phyloP scores from a whole-genome alignment of 2,888 invertebrate genomes.

The Volucella inflata region DNA sequence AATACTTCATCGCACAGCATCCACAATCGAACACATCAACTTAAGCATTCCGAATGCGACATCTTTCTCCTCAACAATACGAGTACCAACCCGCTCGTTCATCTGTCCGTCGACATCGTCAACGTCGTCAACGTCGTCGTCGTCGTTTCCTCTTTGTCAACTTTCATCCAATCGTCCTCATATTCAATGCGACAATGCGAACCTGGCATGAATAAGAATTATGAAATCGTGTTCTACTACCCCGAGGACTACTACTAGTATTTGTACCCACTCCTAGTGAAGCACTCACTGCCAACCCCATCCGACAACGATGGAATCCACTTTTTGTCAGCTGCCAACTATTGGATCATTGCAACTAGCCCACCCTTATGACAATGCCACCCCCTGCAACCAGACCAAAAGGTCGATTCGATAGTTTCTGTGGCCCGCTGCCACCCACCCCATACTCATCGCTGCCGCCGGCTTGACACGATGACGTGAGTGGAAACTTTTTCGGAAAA shows the following conservation, averaged over 20 bases:
- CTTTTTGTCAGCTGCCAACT: constrained; percentile 70
- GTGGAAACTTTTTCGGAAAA: constrained; percentile 36
- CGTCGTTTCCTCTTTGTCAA: constrained; percentile 55
- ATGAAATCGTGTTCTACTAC: constrained; percentile 63
- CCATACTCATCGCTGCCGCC: too few relatives aligned
- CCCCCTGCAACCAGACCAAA: not conserved
- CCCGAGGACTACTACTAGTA: constrained; percentile 20
- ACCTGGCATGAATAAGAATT: constrained; percentile 75
- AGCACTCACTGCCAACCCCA: constrained; percentile 35
- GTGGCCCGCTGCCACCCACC: constrained; percentile 3
- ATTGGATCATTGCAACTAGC: constrained; percentile 43
- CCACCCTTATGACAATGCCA: not conserved
- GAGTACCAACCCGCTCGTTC: not conserved
- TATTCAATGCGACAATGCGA: constrained; percentile 71
- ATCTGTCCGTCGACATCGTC: not conserved
- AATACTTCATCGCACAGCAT: constrained; percentile 72
- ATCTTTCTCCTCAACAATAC: constrained; percentile 44
- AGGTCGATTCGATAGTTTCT: constrained; percentile 58
- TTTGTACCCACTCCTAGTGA: not conserved
- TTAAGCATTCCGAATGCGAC: constrained; percentile 68
- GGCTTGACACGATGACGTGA: constrained; percentile 43
- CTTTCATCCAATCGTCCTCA: constrained; percentile 69
- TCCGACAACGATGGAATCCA: constrained; percentile 56
- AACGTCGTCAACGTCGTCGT: not conserved
- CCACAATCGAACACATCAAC: constrained; percentile 72